Conservation (phyloP, 2,888 invertebrate genomes). For the Hydraecia micacea region DNA sequence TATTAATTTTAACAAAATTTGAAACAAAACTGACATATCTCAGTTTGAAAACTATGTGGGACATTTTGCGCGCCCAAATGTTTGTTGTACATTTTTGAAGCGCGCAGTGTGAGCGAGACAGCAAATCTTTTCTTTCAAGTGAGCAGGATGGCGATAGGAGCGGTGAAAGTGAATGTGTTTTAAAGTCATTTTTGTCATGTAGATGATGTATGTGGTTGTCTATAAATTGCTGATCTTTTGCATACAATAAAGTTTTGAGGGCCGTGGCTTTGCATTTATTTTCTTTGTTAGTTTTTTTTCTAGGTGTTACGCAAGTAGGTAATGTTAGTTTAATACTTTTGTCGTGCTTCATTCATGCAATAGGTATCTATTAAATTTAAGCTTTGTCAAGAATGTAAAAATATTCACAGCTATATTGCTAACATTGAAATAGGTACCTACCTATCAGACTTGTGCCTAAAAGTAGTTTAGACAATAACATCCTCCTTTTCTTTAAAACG, state of each 20-base stretch:
- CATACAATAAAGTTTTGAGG: conserved; percentile 48
- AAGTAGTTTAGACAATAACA: neutral
- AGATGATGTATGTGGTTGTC: conserved; percentile 45
- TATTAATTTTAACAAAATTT: conserved; percentile 89
- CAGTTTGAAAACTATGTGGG: conserved; percentile 85
- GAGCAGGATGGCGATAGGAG: conserved; percentile 49
- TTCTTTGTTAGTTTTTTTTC: conserved; percentile 34
- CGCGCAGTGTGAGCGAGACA: conserved; percentile 65
- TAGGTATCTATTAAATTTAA: conserved; percentile 1
- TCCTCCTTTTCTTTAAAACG: neutral
- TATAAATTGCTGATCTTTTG: conserved; percentile 47
- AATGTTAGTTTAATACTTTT: conserved; percentile 29
- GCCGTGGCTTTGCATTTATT: conserved; percentile 37
- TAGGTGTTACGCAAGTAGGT: conserved; percentile 9
- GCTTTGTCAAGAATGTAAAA: neutral
- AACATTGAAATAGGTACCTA: neutral
- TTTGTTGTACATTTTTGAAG: conserved; percentile 80
- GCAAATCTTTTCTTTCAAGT: conserved; percentile 56
- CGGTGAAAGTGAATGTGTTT: conserved; percentile 46
- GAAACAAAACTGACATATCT: conserved; percentile 87
- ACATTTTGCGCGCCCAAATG: conserved; percentile 82
- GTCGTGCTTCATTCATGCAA: conserved; percentile 40
- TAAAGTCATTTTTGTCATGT: conserved; percentile 51
- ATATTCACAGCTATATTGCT: neutral
- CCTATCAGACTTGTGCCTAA: neutral